Conservation (phyloP, 1,140 invertebrate genomes). For the Lordiphosa clarofinis region DNA sequence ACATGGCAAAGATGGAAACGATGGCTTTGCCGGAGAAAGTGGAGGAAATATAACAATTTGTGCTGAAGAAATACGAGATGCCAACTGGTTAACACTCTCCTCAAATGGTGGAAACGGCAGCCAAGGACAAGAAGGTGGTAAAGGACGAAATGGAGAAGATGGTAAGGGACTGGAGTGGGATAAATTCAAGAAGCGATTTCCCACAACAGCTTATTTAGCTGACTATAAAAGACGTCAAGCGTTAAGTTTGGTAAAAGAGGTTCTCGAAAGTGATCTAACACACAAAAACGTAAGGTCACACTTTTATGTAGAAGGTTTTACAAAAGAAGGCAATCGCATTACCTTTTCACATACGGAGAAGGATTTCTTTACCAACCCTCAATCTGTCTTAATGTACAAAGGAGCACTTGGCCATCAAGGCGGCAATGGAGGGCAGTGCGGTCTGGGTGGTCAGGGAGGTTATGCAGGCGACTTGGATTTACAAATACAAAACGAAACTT, state of each 20-base stretch:
- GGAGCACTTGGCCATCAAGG: background rate
- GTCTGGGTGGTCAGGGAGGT: constrained; percentile 10
- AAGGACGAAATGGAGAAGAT: background rate
- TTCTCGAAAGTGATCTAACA: background rate
- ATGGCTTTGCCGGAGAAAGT: constrained; percentile 7
- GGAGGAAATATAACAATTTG: constrained; percentile 6
- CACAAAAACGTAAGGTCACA: background rate
- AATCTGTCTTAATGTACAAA: constrained; percentile 3
- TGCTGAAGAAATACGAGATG: background rate
- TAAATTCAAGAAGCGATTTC: background rate
- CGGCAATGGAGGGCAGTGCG: constrained; percentile 2
- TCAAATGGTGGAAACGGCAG: constrained; percentile 4
- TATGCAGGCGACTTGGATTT: constrained; percentile 8
- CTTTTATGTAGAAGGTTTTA: background rate
- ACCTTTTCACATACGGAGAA: background rate
- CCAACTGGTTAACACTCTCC: background rate
- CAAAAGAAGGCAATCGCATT: background rate
- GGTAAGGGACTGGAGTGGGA: background rate
- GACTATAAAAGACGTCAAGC: background rate
- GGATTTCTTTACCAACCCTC: background rate
- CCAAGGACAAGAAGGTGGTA: constrained; percentile 1
- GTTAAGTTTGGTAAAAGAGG: too few relatives aligned
- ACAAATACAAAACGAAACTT: background rate
- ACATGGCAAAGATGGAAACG: constrained; percentile 6
- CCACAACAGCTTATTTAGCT: background rate